Evolutionary conservation across 1,140 invertebrate species (phyloP), one percentile per base, ranked within the genome.

Genomic region (Camponotus vicinus): DNA sequence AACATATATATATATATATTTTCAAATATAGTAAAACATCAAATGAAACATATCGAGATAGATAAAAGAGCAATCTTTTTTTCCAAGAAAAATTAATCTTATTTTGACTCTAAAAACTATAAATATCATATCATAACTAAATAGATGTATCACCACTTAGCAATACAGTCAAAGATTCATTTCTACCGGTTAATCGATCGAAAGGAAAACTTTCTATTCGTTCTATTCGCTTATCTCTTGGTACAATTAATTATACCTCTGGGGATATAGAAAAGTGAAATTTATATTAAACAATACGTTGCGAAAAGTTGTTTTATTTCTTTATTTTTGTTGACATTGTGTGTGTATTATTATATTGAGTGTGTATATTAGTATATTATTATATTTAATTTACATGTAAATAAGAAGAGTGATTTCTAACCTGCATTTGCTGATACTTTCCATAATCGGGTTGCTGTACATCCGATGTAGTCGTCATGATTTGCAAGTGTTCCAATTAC

Each of bases 381-480:
- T 9, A 42, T 2, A 40, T 21, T 61, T 5, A 2, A 37, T 11
- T 37, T 59, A 52, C 13, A 37, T 67, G 2, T 40, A 67, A 67
- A 52, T 42, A 45, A 42, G 8, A 77, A 34, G 15, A 15, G 1
- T 11, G 18, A 3, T 9, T 32, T 5, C 64, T 80, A 80, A 80
- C 77, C 77, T 80, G 42, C 3, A 3, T 7, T 7, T n/a, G 18
- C 3, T 3, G 18, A 40, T 27, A 9, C 2, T 34, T 34, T 8
- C 27, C 6, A 37, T 64, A 37, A 64, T 57, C 5, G 5, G 45
- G 34, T 40, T 80, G 77, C 34, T 78, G 61, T 9, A 40, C 45
- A 13, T 80, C 63, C 2, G 77, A 69, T 21, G n/a, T 55, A 32
- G 7, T 69, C 64, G 64, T 13, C 77, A 80, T 80, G 64, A 42